Evolutionary conservation across 2,888 invertebrate genomes (phyloP).

Genomic region (Drosophila formosana): DNA sequence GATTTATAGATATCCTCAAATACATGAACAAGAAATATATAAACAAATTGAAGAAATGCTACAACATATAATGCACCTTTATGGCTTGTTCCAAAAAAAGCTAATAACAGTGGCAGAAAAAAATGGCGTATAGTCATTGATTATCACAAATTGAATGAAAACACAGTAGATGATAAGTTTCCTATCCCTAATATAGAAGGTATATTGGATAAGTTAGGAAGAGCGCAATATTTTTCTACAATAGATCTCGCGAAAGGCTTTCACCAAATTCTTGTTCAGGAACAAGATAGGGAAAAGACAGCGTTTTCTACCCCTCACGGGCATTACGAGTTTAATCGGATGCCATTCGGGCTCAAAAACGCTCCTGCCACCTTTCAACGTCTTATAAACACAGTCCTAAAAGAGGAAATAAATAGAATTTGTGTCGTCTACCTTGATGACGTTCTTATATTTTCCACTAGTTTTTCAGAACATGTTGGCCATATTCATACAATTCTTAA

Average conservation of each 20-base stretch:
- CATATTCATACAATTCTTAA: conserved; percentile 13
- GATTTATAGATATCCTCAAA: conserved; percentile 27
- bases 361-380: conserved; percentile 32
- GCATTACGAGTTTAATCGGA: conserved; percentile 25
- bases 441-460: conserved; percentile 10
- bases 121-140: conserved; percentile 36
- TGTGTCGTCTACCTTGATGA: conserved; percentile 12
- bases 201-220: conserved; percentile 55
- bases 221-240: conserved; percentile 50
- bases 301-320: conserved; percentile 47
- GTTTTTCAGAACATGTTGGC: conserved; percentile 4
- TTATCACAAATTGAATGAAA: conserved; percentile 48
- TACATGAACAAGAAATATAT: conserved; percentile 26
- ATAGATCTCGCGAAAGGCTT: conserved; percentile 57
- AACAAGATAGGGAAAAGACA: conserved; percentile 50
- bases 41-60: conserved; percentile 45
- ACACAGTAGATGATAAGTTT: conserved; percentile 25
- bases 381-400: conserved; percentile 11
- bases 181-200: conserved; percentile 4
- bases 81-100: conserved; percentile 71
- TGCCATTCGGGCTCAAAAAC: conserved; percentile 30
- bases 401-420: conserved; percentile 8
- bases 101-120: conserved; percentile 32
- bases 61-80: conserved; percentile 58
- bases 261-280: conserved; percentile 28